Evolutionary conservation across 1,140 invertebrate species (phyloP), one percentile per base, ranked within the genome.

Genomic region (Drosophila quadrilineata): DNA sequence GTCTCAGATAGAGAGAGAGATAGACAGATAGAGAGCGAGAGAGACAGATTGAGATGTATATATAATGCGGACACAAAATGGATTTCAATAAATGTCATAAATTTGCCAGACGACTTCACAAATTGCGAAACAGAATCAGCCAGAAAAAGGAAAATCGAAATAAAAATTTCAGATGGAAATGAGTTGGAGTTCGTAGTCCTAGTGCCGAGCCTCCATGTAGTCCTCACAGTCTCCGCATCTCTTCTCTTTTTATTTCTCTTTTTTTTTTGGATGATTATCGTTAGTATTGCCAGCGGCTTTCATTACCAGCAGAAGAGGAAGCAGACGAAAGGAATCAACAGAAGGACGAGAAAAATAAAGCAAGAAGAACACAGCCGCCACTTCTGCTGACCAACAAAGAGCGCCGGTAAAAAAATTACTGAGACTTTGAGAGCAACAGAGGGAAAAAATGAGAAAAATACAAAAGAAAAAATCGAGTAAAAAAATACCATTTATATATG

Each of bases 51-150:
- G 17, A 21, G 31, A 10, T 28, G 21, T 16, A 58, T n/a, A 38
- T 12, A 24, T 19, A 49, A 48, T 28, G 43, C 29, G 14, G n/a
- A 65, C 28, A 58, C 35, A 56, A 35, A 65, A 60, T 40, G 46
- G 57, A 67, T 62, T 62, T 54, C 41, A 62, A 67, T 67, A 67
- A 67, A 54, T 48, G 64, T 53, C 64, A 62, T 67, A 62, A 67
- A 67, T 53, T 62, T 67, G 41, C 26, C 57, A 62, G 57, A 54
- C 64, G 48, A 67, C 57, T 62, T 62, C 52, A 67, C 57, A 67
- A 67, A 62, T 62, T 62, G 56, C 31, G 22, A 60, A 16, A 31
- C 26, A 17, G 16, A 29, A n/a, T 35, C 26, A 31, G 38, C 3
- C 16, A 12, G 10, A 26, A 35, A 33, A n/a, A 54, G 21, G 43